Conservation (phyloP, 2,113 vertebrate genomes). For the Heteronetta atricapilla region DNA sequence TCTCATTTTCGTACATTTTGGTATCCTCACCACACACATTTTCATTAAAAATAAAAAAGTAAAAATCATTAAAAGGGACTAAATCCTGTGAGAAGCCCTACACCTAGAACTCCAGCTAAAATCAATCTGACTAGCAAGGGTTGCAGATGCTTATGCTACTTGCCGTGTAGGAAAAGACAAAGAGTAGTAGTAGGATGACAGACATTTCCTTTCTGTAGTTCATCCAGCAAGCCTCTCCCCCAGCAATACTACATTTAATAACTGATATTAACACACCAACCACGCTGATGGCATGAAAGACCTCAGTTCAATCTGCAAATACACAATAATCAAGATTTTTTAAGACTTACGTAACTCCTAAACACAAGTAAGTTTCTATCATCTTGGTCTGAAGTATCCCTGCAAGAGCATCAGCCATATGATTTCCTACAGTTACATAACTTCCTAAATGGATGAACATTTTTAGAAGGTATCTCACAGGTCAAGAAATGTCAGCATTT, state of each 20-base stretch:
- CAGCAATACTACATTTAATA: not conserved
- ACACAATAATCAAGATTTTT: not conserved
- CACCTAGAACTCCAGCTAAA: not conserved
- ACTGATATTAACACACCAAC: not conserved
- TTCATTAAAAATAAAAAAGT: not conserved
- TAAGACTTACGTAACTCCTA: not conserved
- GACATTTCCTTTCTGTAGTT: not conserved
- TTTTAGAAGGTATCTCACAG: not conserved
- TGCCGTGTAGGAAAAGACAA: constrained; percentile 12
- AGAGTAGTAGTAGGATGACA: not conserved
- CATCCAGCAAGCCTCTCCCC: not conserved
- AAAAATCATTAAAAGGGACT: not conserved
- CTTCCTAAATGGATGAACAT: constrained; percentile 10
- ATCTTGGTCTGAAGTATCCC: not conserved
- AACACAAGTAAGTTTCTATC: not conserved
- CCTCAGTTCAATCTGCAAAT: not conserved
- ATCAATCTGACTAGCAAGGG: not conserved
- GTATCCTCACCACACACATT: not conserved
- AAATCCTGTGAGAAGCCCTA: not conserved
- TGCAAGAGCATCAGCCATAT: not conserved
- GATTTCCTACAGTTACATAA: not conserved
- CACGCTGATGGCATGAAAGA: not conserved
- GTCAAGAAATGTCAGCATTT: constrained; percentile 49
- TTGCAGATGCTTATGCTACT: not conserved
- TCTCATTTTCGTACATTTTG: not conserved